Base-by-base conservation (phyloP, 2,888 invertebrate genomes). In the Mechanitis messenoides region DNA sequence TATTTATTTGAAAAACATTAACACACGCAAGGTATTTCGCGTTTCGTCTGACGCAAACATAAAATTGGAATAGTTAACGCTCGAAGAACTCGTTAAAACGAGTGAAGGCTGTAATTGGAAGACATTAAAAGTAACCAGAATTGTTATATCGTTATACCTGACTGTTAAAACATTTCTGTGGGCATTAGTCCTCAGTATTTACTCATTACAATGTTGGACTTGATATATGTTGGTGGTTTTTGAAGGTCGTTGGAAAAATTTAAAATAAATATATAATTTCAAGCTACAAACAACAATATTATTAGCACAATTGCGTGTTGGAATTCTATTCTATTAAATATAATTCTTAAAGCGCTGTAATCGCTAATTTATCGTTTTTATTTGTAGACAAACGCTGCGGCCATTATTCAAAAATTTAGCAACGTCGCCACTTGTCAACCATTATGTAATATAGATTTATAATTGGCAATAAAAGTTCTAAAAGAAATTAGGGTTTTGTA, bases 51-150 rank as follows among this genome's bases (percentile, higher is more conserved):
- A 68, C 76, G 72, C 74, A 78, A 81, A 84, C 89, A 87, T 89
- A 88, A 89, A 89, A 87, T 85, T 83, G 86, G 82, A 83, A 88
- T 87, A 87, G 89, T 87, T 85, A 87, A 85, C 82, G 82, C 83
- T 81, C 84, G 81, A 80, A 78, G 79, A 78, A 87, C 89, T 89
- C 89, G 89, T 90, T 88, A 90, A 74, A 89, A 77, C 74, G 81
- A 77, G 75, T 80, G 82, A 79, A 85, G 79, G 79, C 88, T 89
- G 83, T 89, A 89, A 90, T 90, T 89, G 89, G 87, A 81, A 82
- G 85, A 82, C 88, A 84, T 89, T 89, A 89, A 90, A 86, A 83
- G 83, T 84, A 80, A 78, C 77, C 77, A 80, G 72, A 73, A 81
- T 79, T 81, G 85, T 87, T 87, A 86, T 83, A 80, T 78, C 80